Evolutionary conservation across 2,797 vertebrate genomes (phyloP), one percentile per base, ranked within the genome.

Genomic region (Premnoplex brunnescens): DNA sequence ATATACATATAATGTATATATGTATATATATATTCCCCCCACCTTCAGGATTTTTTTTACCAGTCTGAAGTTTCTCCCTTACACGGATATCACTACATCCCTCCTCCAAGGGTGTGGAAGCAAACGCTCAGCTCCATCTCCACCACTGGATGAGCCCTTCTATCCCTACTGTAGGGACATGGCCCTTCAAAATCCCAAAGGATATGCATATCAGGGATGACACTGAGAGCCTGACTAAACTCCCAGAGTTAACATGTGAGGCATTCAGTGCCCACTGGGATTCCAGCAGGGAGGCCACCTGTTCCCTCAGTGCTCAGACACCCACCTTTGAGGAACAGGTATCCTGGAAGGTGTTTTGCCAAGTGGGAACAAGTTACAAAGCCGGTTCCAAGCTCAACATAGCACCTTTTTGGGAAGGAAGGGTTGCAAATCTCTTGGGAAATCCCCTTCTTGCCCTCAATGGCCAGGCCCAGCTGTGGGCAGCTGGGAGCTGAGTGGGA

Each of bases 351-450:
- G 20, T 0, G 0, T 55, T 78, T 67, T 37, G 12, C 44, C n/a
- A 22, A 36, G n/a, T 0, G 0, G 54, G 12, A 10, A 55, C 55
- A 49, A 51, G 14, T 34, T 7, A 12, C 0, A 2, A 55, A 39
- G 27, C n/a, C 2, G 2, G 4, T 34, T 79, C 46, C 68, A 30
- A 67, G 36, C 27, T 52, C 44, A 41, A 3, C 6, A 27, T 11
- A 7, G 5, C 1, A 6, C 4, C 12, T 32, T 55, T 71, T n/a
- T 1, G 5, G n/a, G 19, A 5, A 51, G 21, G 9, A 73, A 39
- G 28, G 10, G 24, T 28, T 52, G 51, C 37, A 73, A 37, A 30
- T 0, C 0, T 19, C 7, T 34, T 0, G 2, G 37, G 16, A 43
- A 75, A 62, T 13, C 4, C 14, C 8, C 8, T 34, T 39, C 14